These are phyloP conservation scores for Tyria jacobaeae DNA, from an alignment of 2,888 invertebrate species.

Conservation along the genomic window DNA sequence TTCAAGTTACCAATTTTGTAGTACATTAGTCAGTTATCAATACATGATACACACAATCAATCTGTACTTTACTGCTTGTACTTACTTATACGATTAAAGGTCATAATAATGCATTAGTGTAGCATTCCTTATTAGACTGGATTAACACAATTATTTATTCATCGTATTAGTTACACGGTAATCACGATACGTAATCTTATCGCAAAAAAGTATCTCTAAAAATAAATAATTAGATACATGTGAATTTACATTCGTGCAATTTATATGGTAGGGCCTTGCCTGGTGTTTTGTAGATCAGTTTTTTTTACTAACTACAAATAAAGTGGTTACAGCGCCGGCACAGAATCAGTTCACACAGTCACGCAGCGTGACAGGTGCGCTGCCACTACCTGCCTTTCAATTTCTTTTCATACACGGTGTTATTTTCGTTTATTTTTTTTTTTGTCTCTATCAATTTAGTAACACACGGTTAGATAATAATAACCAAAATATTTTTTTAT, in stretches of 20 bases:
- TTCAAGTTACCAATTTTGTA: neutral
- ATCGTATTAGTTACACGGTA: neutral
- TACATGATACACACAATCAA: neutral
- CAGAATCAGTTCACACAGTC: neutral
- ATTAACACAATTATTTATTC: no score
- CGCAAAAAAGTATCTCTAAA: neutral
- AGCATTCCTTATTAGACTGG: neutral
- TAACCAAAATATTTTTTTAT: no score
- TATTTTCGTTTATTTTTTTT: no score
- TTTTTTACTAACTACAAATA: neutral
- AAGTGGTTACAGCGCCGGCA: neutral
- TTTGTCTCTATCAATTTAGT: no score
- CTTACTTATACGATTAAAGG: no score
- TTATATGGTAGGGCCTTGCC: neutral
- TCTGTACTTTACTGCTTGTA: no score
- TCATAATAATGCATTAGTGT: neutral
- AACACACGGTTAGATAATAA: no score
- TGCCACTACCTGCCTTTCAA: neutral
- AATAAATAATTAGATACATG: neutral
- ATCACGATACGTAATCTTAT: neutral
- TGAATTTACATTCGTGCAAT: neutral
- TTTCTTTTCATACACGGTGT: no score
- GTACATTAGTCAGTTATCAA: neutral
- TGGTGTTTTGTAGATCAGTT: neutral
- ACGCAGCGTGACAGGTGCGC: neutral